phyloP scores from a whole-genome alignment of 2,113 vertebrate genomes.

The Cranoglanis bouderius region DNA sequence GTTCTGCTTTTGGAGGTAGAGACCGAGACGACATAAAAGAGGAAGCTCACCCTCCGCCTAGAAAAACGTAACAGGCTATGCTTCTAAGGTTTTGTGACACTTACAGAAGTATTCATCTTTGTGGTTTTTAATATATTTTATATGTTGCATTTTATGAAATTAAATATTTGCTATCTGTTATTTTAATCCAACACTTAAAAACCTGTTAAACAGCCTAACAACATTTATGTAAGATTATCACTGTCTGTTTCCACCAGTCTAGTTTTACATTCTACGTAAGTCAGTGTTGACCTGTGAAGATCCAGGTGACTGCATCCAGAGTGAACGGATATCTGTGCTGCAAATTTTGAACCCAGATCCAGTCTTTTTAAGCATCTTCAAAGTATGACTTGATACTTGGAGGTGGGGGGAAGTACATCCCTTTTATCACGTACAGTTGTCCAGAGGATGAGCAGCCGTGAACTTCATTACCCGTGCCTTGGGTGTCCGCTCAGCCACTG shows the following conservation, averaged over 20 bases:
- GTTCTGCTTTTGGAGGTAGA: constrained; percentile 63
- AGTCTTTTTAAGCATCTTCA: constrained; percentile 28
- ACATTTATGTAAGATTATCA: background rate
- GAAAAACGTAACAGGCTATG: constrained; percentile 29
- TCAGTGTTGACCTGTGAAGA: constrained; percentile 11
- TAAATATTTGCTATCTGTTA: background rate
- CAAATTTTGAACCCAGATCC: constrained; percentile 39
- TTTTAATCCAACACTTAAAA: background rate
- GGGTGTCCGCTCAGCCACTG: constrained; percentile 23
- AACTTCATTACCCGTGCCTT: constrained; percentile 25
- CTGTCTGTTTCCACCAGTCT: background rate
- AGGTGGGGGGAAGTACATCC: background rate
- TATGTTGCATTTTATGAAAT: background rate
- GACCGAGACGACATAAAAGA: constrained; percentile 54
- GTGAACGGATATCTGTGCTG: background rate
- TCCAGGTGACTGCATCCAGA: constrained; percentile 11
- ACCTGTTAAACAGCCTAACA: background rate
- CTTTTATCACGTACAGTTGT: constrained; percentile 16
- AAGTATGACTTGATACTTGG: constrained; percentile 12
- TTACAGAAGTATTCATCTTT: background rate
- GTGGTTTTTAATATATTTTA: constrained; percentile 7
- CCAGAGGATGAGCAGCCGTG: constrained; percentile 23
- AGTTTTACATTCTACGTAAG: constrained; percentile 45
- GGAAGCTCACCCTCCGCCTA: constrained; percentile 52
- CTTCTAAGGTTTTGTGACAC: constrained; percentile 3